Percentiles rank a stretch among this genome's conserved stretches.
phyloP scores from a whole-genome alignment of 2,888 invertebrate species.

The Lasioglossum oenotherae region DNA sequence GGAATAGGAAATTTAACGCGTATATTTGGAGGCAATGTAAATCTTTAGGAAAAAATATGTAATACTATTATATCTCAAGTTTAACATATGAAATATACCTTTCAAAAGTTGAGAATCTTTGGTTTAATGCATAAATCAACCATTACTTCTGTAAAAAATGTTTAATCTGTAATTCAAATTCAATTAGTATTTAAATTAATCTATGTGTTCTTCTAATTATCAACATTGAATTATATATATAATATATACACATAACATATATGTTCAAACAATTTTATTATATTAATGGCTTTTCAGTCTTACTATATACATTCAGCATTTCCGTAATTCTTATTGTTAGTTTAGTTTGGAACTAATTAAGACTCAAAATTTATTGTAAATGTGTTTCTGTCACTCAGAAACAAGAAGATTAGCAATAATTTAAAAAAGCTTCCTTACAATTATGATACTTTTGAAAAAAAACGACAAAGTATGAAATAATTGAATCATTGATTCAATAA shows the following conservation, averaged over 20 bases:
- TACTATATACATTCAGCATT: slow-evolving; percentile 3
- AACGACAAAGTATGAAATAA: slow-evolving; percentile 47
- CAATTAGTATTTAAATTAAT: slow-evolving; percentile 8
- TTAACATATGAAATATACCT: slow-evolving; percentile 52
- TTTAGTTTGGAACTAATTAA: slow-evolving; percentile 25
- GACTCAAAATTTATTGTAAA: slow-evolving; percentile 52
- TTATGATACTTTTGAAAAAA: slow-evolving; percentile 64
- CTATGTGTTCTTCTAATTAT: neutral
- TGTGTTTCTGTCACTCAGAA: slow-evolving; percentile 46
- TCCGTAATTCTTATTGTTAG: neutral
- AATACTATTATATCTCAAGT: slow-evolving; percentile 56
- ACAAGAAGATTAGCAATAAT: slow-evolving; percentile 46
- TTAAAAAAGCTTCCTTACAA: slow-evolving; percentile 52
- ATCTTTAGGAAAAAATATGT: slow-evolving; percentile 54
- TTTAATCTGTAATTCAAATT: slow-evolving; percentile 5
- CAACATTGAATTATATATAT: slow-evolving; percentile 11
- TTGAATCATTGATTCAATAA: slow-evolving; percentile 28
- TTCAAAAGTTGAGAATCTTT: slow-evolving; percentile 51
- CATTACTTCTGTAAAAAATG: slow-evolving; percentile 41
- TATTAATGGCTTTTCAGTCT: slow-evolving; percentile 21
- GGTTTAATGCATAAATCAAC: slow-evolving; percentile 48
- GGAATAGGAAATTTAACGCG: slow-evolving; percentile 31
- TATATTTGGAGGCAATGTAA: slow-evolving; percentile 50
- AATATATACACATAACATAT: neutral
- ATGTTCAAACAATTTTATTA: slow-evolving; percentile 17